These are phyloP conservation scores for Neomorphus geoffroyi DNA, from an alignment of 2,797 vertebrate genomes.

Conservation along the genomic window DNA sequence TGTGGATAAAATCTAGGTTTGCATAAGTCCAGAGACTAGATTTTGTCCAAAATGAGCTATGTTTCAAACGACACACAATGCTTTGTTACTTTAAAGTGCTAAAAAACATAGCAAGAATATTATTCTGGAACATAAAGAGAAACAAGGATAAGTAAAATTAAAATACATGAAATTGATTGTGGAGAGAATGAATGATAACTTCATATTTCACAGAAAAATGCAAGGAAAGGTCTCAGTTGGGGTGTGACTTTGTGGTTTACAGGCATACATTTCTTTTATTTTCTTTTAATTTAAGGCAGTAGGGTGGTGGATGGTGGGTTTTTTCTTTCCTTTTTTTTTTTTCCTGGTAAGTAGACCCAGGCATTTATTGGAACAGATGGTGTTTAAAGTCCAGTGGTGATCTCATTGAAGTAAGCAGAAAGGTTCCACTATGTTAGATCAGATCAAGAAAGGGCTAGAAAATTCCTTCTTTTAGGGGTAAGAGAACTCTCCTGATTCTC, in stretches of 20 bases:
- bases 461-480: neutral
- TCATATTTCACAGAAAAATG: neutral
- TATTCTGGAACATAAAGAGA: neutral
- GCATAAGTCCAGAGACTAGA: neutral
- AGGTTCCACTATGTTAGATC: neutral
- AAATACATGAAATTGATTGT: neutral
- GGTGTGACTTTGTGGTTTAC: neutral
- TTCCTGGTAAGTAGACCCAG: neutral
- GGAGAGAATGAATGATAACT: neutral
- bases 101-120: neutral
- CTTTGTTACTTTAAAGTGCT: neutral
- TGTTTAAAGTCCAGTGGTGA: neutral
- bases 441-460: neutral
- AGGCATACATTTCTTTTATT: neutral
- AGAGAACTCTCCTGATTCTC: neutral
- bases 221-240: neutral
- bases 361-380: neutral
- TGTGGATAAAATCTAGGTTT: neutral
- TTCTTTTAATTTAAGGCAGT: neutral
- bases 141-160: neutral
- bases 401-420: neutral
- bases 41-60: neutral
- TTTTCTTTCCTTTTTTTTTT: accelerated
- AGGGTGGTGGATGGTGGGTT: neutral
- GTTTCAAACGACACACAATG: neutral